Percentiles rank a stretch among this genome's conserved stretches.
Conservation (phyloP, 1,140 invertebrate species). For the Drosophila melanica region DNA sequence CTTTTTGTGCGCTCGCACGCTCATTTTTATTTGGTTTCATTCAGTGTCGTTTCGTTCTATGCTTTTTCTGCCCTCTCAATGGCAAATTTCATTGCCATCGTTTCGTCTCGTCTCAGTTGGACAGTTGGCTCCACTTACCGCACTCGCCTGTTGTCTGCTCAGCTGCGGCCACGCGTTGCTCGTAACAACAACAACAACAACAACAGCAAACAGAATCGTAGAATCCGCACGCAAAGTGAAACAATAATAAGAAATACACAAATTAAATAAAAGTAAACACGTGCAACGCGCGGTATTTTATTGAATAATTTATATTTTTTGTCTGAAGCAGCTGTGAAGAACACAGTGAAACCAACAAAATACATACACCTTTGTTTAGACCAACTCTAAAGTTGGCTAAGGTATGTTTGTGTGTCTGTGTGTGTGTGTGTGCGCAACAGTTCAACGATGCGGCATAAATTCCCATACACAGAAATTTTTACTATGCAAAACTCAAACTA, state of each 20-base stretch:
- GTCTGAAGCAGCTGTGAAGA: conserved; percentile 10
- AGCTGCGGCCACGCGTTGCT: conserved; percentile 40
- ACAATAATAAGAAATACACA: conserved; percentile 37
- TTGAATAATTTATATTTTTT: conserved; percentile 28
- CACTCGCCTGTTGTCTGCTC: conserved; percentile 44
- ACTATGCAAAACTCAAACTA: conserved; percentile 48
- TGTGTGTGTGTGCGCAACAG: conserved; percentile 40
- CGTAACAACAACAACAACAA: conserved; percentile 24
- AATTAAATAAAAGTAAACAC: conserved; percentile 30
- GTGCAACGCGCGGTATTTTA: conserved; percentile 22
- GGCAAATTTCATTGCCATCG: conserved; percentile 23
- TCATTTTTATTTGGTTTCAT: conserved; percentile 1
- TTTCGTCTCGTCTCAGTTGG: conserved; percentile 23
- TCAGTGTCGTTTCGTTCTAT: neutral
- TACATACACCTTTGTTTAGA: conserved; percentile 29
- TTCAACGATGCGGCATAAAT: conserved; percentile 39
- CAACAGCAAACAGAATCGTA: neutral
- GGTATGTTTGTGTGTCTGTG: conserved; percentile 6
- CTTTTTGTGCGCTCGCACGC: conserved; percentile 18
- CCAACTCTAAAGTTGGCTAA: conserved; percentile 57
- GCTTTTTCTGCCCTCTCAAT: conserved; percentile 8
- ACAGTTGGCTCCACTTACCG: conserved; percentile 44
- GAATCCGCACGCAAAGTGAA: conserved; percentile 27
- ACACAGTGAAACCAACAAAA: conserved; percentile 5
- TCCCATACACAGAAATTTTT: conserved; percentile 20